These are phyloP conservation scores for Osedax frankpressi DNA, from an alignment of 2,888 invertebrate genomes.

Conservation along the genomic window DNA sequence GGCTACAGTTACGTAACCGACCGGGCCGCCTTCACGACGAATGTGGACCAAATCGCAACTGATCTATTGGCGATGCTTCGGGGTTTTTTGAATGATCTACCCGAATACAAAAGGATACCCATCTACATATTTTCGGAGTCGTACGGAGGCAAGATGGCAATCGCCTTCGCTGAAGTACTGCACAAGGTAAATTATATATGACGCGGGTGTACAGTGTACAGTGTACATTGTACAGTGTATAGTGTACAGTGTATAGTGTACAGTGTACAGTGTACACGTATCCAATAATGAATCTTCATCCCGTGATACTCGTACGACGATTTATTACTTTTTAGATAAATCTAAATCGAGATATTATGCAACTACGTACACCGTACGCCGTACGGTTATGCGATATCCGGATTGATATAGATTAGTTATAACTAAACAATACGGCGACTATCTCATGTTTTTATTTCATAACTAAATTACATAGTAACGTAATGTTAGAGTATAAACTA, in stretches of 20 bases:
- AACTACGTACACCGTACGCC: too few relatives aligned
- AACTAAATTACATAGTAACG: background rate
- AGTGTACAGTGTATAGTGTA: background rate
- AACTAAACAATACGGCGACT: too few relatives aligned
- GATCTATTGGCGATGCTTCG: background rate
- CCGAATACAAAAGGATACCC: slow-evolving; percentile 23
- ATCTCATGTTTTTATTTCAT: too few relatives aligned
- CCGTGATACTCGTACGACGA: too few relatives aligned
- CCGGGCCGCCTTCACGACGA: slow-evolving; percentile 21
- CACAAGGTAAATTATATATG: slow-evolving; percentile 21
- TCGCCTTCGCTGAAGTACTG: slow-evolving; percentile 24
- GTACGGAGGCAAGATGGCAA: slow-evolving; percentile 30
- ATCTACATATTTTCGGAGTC: slow-evolving; percentile 30
- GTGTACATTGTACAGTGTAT: background rate
- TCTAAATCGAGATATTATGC: too few relatives aligned
- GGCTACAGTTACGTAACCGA: slow-evolving; percentile 30
- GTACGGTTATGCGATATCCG: too few relatives aligned
- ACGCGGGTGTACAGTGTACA: background rate
- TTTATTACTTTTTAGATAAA: too few relatives aligned
- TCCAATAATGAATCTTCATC: too few relatives aligned
- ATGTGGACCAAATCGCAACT: slow-evolving; percentile 9
- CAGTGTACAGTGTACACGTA: background rate
- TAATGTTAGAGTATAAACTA: background rate
- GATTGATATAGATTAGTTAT: too few relatives aligned
- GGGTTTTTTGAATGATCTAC: background rate